Conservation (phyloP, 1,140 invertebrate species). For the Rhopalosiphum padi region DNA sequence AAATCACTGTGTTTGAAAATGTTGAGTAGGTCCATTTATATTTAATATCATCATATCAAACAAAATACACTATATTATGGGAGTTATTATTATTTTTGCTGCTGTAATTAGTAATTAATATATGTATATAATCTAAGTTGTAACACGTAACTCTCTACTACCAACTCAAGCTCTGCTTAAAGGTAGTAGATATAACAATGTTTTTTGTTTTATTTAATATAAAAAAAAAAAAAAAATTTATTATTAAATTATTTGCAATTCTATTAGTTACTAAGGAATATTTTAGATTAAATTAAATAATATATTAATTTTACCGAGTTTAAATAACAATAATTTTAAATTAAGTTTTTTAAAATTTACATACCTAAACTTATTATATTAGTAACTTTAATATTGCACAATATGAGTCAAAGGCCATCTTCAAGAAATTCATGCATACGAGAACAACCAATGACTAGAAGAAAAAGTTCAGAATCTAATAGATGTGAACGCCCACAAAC, state of each 20-base stretch:
- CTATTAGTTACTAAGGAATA: not conserved
- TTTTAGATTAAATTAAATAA: not conserved
- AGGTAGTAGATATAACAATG: too few relatives aligned
- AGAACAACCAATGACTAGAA: not conserved
- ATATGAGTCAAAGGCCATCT: conserved; percentile 19
- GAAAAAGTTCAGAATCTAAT: not conserved
- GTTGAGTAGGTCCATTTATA: not conserved
- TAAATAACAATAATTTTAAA: not conserved
- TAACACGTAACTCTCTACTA: too few relatives aligned
- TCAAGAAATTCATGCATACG: not conserved
- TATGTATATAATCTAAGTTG: too few relatives aligned
- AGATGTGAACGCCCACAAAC: not conserved
- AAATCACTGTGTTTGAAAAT: too few relatives aligned
- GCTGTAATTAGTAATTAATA: too few relatives aligned
- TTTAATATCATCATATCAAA: not conserved
- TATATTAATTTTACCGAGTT: not conserved
- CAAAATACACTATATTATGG: too few relatives aligned
- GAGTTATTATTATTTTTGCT: too few relatives aligned
- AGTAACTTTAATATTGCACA: not conserved
- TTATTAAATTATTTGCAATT: not conserved
- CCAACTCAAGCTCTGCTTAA: too few relatives aligned
- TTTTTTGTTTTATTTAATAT: too few relatives aligned
- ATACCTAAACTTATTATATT: not conserved
- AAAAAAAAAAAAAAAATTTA: too few relatives aligned
- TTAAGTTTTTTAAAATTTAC: not conserved